These are phyloP conservation scores for Cromileptes altivelis DNA, from an alignment of 2,113 vertebrate species.

Conservation along the genomic window DNA sequence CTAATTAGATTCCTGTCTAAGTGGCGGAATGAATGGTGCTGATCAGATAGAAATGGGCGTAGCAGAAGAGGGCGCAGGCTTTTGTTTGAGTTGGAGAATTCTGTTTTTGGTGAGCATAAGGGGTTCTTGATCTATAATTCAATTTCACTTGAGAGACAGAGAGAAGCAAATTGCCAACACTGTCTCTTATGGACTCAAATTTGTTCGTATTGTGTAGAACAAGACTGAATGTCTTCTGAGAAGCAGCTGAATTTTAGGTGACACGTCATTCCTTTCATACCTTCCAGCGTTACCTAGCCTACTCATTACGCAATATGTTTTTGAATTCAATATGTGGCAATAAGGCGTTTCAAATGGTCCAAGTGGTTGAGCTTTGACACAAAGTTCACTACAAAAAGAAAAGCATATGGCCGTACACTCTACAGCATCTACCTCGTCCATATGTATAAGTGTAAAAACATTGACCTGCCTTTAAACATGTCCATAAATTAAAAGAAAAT, in stretches of 20 bases:
- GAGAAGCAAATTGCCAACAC: constrained; percentile 55
- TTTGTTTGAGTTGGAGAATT: constrained; percentile 61
- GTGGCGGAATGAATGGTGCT: constrained; percentile 76
- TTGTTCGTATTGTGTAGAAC: constrained; percentile 11
- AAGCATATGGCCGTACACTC: neutral
- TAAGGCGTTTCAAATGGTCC: neutral
- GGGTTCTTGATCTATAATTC: constrained; percentile 71
- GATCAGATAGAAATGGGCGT: constrained; percentile 66
- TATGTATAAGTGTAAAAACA: constrained; percentile 21
- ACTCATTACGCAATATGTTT: constrained; percentile 39
- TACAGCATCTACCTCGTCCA: neutral
- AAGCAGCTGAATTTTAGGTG: constrained; percentile 34
- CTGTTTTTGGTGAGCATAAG: constrained; percentile 56
- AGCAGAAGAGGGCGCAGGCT: constrained; percentile 51
- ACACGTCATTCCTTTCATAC: constrained; percentile 2
- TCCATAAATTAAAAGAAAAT: constrained; percentile 13
- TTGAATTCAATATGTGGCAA: constrained; percentile 11
- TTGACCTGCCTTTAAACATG: constrained; percentile 7
- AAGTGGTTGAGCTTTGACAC: neutral
- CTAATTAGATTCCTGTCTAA: constrained; percentile 84
- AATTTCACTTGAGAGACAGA: constrained; percentile 61
- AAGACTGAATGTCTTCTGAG: constrained; percentile 10
- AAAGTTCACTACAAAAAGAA: constrained; percentile 6
- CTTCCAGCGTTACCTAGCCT: constrained; percentile 16
- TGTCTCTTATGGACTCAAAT: constrained; percentile 53